Evolutionary conservation across 2,113 vertebrate species (phyloP).

Genomic region (Pao palembangensis): DNA sequence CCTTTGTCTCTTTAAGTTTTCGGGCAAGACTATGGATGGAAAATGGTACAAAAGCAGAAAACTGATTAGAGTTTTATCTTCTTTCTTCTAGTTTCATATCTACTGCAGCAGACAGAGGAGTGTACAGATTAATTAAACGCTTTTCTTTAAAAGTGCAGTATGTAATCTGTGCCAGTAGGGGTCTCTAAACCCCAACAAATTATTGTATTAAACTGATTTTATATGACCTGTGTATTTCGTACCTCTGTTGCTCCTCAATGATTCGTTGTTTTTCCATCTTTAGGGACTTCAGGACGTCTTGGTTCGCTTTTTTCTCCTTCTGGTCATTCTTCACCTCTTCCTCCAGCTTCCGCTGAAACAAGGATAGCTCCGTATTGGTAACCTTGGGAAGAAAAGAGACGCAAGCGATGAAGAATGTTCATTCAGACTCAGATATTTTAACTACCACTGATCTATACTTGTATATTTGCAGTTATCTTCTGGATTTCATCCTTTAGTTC

Average conservation of each 20-base stretch:
- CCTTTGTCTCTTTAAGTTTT: slow-evolving; percentile 69
- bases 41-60: slow-evolving; percentile 5
- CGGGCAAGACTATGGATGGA: slow-evolving; percentile 67
- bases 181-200: too few species aligned
- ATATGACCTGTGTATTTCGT: slow-evolving; percentile 60
- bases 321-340: slow-evolving; percentile 85
- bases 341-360: slow-evolving; percentile 83
- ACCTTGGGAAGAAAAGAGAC: slow-evolving; percentile 66
- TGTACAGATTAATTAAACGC: too few species aligned
- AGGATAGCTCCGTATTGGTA: slow-evolving; percentile 80
- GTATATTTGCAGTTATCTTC: slow-evolving; percentile 57
- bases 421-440: neutral
- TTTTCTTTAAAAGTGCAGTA: too few species aligned
- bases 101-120: too few species aligned
- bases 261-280: slow-evolving; percentile 76
- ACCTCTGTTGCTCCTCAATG: slow-evolving; percentile 57
- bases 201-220: too few species aligned
- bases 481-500: slow-evolving; percentile 70
- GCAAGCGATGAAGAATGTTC: neutral
- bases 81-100: too few species aligned
- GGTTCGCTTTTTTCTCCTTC: slow-evolving; percentile 80
- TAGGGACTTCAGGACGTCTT: slow-evolving; percentile 79
- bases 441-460: neutral
- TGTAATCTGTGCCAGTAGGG: too few species aligned
- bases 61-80: too few species aligned